Base-by-base conservation (phyloP, 2,888 invertebrate genomes). In the Ophonus ardosiacus region DNA sequence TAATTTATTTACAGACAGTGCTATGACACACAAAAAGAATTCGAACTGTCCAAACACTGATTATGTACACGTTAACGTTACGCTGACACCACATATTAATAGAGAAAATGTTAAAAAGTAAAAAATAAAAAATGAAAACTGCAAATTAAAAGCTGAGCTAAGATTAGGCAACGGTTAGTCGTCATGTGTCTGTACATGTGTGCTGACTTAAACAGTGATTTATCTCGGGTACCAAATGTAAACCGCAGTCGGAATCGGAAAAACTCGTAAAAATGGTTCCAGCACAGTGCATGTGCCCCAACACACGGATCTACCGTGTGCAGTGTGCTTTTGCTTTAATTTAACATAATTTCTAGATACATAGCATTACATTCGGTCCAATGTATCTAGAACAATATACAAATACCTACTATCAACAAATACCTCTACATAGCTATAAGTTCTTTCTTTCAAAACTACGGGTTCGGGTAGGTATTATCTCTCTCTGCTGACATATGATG, bases 101-200 rank as follows among this genome's bases (percentile, higher is more conserved):
- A 63, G 61, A 61, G 78, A 84, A 84, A 84, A 51, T 76, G 76
- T 84, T 78, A 84, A 84, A 65, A 83, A 76, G 51, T 68, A 71
- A 83, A 83, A 83, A 84, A 83, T 71, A 71, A 84, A 84, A 84
- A 74, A 84, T 43, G 43, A 88, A 89, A 90, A 90, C 90, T 90
- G 90, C 90, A 91, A 90, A 90, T 91, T 91, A 91, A 91, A 91
- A 91, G 91, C 91, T 91, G 91, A 91, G 91, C 91, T 91, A 88
- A 90, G 90, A 91, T 91, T 91, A 91, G 90, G 91, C 91, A 90
- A 89, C 91, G 90, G 91, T 91, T 91, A 91, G 91, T 91, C 90
- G 84, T 84, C 91, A 91, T 91, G 91, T 91, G 90, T 84, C 88
- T 90, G 90, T 91, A 91, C 91, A 90, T 91, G 91, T 91, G 91